Evolutionary conservation across 2,113 vertebrate species (phyloP).

Genomic region (Myocastor coypus): DNA sequence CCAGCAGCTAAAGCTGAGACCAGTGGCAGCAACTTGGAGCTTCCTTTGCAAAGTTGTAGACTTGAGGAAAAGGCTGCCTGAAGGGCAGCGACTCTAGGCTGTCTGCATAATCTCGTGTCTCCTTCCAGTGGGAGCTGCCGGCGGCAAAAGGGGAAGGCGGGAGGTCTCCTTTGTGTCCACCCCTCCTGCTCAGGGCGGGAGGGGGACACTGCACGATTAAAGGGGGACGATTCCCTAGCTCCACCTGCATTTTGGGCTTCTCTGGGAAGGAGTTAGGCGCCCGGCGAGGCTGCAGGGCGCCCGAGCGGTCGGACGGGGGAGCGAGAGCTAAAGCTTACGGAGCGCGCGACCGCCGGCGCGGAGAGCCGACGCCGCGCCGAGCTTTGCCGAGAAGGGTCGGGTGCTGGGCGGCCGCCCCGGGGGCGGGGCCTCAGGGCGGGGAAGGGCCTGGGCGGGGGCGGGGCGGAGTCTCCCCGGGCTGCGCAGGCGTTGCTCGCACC

Average conservation of each 20-base stretch:
- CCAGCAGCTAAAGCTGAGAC: background rate
- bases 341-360: background rate
- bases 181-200: background rate
- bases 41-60: background rate
- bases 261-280: background rate
- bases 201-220: no score
- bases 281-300: constrained; percentile 78
- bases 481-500: constrained; percentile 90
- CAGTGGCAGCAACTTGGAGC: background rate
- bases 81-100: background rate
- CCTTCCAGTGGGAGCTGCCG: background rate
- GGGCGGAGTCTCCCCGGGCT: constrained; percentile 78
- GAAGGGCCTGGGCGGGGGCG: constrained; percentile 61
- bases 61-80: background rate
- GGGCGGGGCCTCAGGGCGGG: background rate
- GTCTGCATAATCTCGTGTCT: background rate
- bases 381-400: background rate
- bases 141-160: background rate
- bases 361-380: background rate
- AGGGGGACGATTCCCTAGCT: accelerated
- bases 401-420: background rate
- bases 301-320: constrained; percentile 85
- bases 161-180: background rate
- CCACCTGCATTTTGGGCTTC: accelerated
- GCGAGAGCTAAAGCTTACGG: constrained; percentile 82